A percentile compares a stretch with the other conserved stretches of the same genome.
phyloP scores from a whole-genome alignment of 2,797 vertebrate genomes.

The Adrianichthys oophorus region DNA sequence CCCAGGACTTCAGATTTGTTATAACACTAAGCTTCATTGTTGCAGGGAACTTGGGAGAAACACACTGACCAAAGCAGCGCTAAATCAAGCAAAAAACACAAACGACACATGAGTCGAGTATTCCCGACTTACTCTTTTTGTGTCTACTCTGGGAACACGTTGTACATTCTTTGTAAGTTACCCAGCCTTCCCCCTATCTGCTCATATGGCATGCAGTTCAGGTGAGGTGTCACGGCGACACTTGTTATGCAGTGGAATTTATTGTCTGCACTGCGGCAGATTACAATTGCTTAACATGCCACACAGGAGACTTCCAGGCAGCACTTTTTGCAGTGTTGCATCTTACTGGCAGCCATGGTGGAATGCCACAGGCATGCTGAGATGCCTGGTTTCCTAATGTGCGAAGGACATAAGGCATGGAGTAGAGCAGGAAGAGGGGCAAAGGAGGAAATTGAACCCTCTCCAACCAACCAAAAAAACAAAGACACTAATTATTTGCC shows the following conservation, averaged over 20 bases:
- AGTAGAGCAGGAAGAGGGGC: conserved; percentile 20
- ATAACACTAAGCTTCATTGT: conserved; percentile 68
- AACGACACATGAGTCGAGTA: conserved; percentile 14
- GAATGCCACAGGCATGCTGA: conserved; percentile 63
- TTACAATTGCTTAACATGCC: conserved; percentile 80
- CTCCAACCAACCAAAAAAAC: not conserved
- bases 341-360: conserved; percentile 69
- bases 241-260: conserved; percentile 78
- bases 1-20: conserved; percentile 71
- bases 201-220: conserved; percentile 70
- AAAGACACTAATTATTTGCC: not conserved
- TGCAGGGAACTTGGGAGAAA: conserved; percentile 67
- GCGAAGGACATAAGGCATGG: conserved; percentile 48
- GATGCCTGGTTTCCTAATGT: conserved; percentile 49
- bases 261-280: conserved; percentile 81
- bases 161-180: conserved; percentile 52
- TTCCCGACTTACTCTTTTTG: conserved; percentile 45
- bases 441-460: conserved; percentile 24
- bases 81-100: conserved; percentile 64
- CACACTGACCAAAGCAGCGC: conserved; percentile 55
- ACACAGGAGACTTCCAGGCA: conserved; percentile 77
- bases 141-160: conserved; percentile 54
- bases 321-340: conserved; percentile 66
- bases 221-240: conserved; percentile 73
- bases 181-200: conserved; percentile 49